A percentile compares a stretch with the other conserved stretches of the same genome.
Conservation (phyloP, 2,113 vertebrate species). For the Sylvietta virens region DNA sequence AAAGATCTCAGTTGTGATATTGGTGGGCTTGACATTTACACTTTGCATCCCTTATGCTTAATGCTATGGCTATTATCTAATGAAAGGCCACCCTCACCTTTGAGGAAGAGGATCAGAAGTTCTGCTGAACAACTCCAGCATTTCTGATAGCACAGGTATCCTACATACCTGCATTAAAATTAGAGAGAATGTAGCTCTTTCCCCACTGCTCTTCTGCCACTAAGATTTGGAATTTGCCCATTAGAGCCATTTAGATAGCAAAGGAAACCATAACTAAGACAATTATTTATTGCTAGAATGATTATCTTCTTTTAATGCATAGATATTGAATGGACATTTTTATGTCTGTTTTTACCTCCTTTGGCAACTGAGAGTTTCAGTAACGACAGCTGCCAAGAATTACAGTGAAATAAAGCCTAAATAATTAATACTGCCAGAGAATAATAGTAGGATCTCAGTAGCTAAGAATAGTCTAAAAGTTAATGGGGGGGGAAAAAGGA, state of each 20-base stretch:
- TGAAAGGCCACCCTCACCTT: not conserved
- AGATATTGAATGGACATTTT: constrained; percentile 54
- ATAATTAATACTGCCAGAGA: constrained; percentile 41
- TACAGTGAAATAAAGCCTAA: constrained; percentile 41
- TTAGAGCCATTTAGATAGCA: constrained; percentile 49
- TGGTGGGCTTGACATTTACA: not conserved
- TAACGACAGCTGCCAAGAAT: constrained; percentile 49
- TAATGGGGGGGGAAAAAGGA: fast-evolving
- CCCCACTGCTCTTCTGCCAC: not conserved
- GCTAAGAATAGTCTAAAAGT: not conserved
- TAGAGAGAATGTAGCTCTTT: not conserved
- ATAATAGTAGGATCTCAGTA: constrained; percentile 20
- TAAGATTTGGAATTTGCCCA: constrained; percentile 45
- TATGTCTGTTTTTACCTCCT: constrained; percentile 43
- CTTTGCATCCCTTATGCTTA: not conserved
- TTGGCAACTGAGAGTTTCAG: constrained; percentile 56
- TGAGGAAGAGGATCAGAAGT: not conserved
- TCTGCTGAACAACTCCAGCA: not conserved
- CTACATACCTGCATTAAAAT: not conserved
- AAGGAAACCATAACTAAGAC: constrained; percentile 44
- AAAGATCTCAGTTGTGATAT: not conserved
- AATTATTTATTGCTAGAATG: constrained; percentile 43
- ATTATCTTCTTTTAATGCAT: not conserved
- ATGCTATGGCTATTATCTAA: not conserved
- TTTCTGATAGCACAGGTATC: not conserved